Evolutionary conservation across 1,140 invertebrate species (phyloP).

Genomic region (Phymastichus coffea): DNA sequence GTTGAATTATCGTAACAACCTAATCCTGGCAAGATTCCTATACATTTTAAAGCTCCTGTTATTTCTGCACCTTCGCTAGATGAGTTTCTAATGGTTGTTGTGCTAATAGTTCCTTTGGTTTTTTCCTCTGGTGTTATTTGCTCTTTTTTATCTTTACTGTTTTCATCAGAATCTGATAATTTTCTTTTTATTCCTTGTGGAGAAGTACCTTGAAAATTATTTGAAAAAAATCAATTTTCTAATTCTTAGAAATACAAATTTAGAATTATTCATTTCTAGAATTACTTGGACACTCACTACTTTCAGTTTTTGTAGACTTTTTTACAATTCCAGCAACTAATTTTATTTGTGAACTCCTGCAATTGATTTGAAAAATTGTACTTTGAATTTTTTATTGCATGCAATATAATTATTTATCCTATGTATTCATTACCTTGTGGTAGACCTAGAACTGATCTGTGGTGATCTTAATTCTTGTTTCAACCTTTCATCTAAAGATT

Average conservation of each 20-base stretch:
- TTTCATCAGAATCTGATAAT: conserved; percentile 59
- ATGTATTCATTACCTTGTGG: conserved; percentile 20
- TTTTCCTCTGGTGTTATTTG: conserved; percentile 14
- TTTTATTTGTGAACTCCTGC: conserved; percentile 59
- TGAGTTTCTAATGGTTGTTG: no score
- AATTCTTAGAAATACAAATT: conserved; percentile 6
- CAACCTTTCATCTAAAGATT: conserved; percentile 67
- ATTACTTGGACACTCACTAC: conserved; percentile 41
- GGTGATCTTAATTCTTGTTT: conserved; percentile 59
- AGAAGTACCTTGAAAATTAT: neutral
- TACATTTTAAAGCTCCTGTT: conserved; percentile 59
- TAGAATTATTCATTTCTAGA: neutral
- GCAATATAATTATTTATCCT: conserved; percentile 12
- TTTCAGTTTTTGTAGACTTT: conserved; percentile 57
- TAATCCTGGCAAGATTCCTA: conserved; percentile 76
- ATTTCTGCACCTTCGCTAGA: conserved; percentile 3
- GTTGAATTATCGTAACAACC: conserved; percentile 73
- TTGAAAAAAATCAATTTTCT: neutral
- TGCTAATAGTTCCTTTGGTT: neutral
- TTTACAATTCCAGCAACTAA: conserved; percentile 63
- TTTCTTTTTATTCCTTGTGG: conserved; percentile 61
- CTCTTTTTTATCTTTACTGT: conserved; percentile 25
- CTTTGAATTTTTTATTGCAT: no score
- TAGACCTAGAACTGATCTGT: conserved; percentile 40
- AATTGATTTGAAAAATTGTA: no score